Percentiles rank a stretch among this genome's conserved stretches.
These are phyloP conservation scores for Stratiolaelaps scimitus DNA, from an alignment of 1,140 invertebrate genomes.

Conservation along the genomic window DNA sequence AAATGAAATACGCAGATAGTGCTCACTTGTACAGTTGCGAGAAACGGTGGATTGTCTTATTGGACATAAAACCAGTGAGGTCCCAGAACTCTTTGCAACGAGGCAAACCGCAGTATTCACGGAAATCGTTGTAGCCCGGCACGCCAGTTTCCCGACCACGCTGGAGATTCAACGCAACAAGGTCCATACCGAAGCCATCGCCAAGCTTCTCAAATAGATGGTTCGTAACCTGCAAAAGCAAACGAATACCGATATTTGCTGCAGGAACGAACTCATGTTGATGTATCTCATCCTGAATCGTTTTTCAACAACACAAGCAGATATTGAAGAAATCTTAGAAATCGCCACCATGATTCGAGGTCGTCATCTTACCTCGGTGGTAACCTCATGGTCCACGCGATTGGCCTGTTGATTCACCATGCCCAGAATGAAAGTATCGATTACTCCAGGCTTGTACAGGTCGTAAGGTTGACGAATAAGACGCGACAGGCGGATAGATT, in stretches of 20 bases:
- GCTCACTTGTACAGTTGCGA: conserved; percentile 59
- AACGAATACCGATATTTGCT: neutral
- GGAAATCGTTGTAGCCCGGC: conserved; percentile 78
- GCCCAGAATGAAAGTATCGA: conserved; percentile 83
- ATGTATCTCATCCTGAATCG: neutral
- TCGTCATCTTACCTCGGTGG: conserved; percentile 54
- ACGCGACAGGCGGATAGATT: conserved; percentile 70
- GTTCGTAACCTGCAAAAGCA: conserved; percentile 56
- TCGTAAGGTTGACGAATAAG: conserved; percentile 75
- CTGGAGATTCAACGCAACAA: conserved; percentile 89
- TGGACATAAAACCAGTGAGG: conserved; percentile 71
- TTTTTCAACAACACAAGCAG: neutral
- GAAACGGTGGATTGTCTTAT: conserved; percentile 67
- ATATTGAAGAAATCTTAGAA: conserved; percentile 11
- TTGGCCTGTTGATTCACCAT: conserved; percentile 82
- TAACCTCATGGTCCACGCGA: conserved; percentile 85
- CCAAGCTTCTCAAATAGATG: conserved; percentile 78
- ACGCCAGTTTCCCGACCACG: conserved; percentile 79
- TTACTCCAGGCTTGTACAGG: conserved; percentile 70
- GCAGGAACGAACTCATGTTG: conserved; percentile 5
- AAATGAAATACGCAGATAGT: neutral
- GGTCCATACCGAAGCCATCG: conserved; percentile 70
- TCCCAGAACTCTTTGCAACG: conserved; percentile 67
- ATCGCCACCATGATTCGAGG: conserved; percentile 18
- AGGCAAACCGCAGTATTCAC: conserved; percentile 45